These are phyloP conservation scores for Montipora sp. DNA, from an alignment of 64 coral and sea anemone genomes.

Conservation along the genomic window DNA sequence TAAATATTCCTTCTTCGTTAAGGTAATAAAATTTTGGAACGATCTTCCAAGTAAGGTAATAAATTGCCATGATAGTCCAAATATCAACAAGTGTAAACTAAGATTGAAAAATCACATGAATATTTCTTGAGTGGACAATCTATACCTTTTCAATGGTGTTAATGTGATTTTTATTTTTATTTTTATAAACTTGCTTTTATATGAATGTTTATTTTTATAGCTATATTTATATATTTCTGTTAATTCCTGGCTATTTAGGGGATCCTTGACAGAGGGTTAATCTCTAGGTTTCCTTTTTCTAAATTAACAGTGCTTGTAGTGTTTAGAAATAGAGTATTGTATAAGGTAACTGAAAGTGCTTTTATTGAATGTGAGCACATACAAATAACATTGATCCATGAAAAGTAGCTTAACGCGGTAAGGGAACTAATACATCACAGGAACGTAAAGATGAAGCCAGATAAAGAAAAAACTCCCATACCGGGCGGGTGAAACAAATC, in stretches of 20 bases:
- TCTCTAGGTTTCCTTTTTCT: not conserved
- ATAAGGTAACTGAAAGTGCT: too few relatives aligned
- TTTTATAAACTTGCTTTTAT: not conserved
- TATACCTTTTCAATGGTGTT: not conserved
- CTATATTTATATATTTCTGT: not conserved
- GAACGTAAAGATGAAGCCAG: too few relatives aligned
- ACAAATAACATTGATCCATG: too few relatives aligned
- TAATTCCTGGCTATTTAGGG: not conserved
- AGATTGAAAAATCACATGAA: not conserved
- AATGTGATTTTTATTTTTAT: not conserved
- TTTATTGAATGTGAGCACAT: too few relatives aligned
- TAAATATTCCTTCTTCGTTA: conserved; percentile 8
- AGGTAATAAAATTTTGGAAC: not conserved
- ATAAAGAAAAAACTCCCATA: too few relatives aligned
- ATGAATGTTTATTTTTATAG: not conserved
- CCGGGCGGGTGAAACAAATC: too few relatives aligned
- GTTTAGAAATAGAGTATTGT: too few relatives aligned
- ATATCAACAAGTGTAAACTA: not conserved
- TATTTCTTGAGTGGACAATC: not conserved
- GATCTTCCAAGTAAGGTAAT: not conserved
- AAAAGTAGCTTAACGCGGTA: too few relatives aligned
- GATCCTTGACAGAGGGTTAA: not conserved
- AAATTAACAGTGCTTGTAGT: too few relatives aligned
- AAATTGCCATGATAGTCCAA: not conserved
- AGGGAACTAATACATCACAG: too few relatives aligned